Evolutionary conservation across 2,113 vertebrate genomes (phyloP).

Genomic region (Romanogobio albipinnatus): DNA sequence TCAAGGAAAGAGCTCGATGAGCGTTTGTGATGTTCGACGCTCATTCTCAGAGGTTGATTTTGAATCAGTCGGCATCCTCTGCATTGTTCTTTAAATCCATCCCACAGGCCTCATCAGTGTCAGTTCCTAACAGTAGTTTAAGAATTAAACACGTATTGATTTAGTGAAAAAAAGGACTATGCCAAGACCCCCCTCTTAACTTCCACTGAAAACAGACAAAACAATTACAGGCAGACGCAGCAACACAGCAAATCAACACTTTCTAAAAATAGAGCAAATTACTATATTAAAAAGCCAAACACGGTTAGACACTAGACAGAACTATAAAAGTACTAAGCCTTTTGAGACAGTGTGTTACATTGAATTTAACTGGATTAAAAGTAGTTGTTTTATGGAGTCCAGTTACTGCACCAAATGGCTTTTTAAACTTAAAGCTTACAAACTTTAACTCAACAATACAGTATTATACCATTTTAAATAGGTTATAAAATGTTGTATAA

Average conservation of each 20-base stretch:
- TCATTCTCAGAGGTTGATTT: not conserved
- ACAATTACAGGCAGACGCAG: conserved; percentile 4
- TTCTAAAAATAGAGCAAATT: conserved; percentile 25
- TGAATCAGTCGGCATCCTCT: not conserved
- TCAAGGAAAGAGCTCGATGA: not conserved
- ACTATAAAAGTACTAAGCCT: not conserved
- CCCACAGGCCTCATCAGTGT: conserved; percentile 35
- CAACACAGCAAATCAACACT: conserved; percentile 26
- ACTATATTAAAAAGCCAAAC: no score
- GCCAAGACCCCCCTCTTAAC: conserved; percentile 8
- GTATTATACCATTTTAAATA: conserved; percentile 3
- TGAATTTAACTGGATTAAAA: not conserved
- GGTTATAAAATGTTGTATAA: not conserved
- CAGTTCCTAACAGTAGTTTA: conserved; percentile 38
- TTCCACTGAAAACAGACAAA: conserved; percentile 21
- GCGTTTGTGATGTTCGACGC: not conserved
- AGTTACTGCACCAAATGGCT: not conserved
- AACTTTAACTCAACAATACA: not conserved
- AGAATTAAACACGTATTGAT: conserved; percentile 54
- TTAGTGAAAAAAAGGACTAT: conserved; percentile 39
- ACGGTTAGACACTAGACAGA: no score
- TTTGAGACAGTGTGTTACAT: not conserved
- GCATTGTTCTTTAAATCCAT: conserved; percentile 30
- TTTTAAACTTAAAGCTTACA: not conserved
- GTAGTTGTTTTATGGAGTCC: not conserved